Evolutionary conservation across 2,797 vertebrate species (phyloP), one percentile per base, ranked within the genome.

Genomic region (Phoxinus dragarum): DNA sequence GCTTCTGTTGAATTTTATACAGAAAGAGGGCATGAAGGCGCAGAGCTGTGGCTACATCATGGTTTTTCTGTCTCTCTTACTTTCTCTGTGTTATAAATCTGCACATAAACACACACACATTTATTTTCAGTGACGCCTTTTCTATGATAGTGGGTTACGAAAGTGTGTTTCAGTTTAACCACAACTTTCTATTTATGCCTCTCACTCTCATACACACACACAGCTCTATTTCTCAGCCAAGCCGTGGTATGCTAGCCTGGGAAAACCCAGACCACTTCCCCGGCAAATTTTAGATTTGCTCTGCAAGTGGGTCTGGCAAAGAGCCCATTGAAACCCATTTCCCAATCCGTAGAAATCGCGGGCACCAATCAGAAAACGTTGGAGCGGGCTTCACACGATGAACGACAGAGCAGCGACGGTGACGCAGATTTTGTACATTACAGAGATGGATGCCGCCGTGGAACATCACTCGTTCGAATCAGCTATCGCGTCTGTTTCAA

Each of bases 111-210:
- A 72, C n/a, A 40, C 9, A 6, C 40, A 71, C 10, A 21, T n/a
- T n/a, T n/a, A 2, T 38, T 68, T 34, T 44, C 12, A 27, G 23
- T 5, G 23, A 44, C 5, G 40, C 5, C 36, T 47, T 52, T 42
- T 23, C 38, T 23, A 42, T n/a, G 21, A 71, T n/a, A 64, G 27
- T 64, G 54, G 59, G n/a, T 64, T n/a, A 64, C n/a, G 11, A 71
- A 42, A 69, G 34, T 69, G 31, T 67, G 67, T 40, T n/a, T 71
- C 68, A 71, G 38, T 71, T 71, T 71, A 68, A 23, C 67, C 67
- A 38, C 36, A 68, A 21, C 4, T 40, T 69, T 69, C 36, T 40
- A 12, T 68, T 21, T 19, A 68, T 69, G 19, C 10, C 67, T 23
- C 21, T 68, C 36, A 38, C 9, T 68, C 36, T 38, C 67, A 40